Base-by-base conservation (phyloP, 2,888 invertebrate genomes). In the Microctonus aethiopoides region DNA sequence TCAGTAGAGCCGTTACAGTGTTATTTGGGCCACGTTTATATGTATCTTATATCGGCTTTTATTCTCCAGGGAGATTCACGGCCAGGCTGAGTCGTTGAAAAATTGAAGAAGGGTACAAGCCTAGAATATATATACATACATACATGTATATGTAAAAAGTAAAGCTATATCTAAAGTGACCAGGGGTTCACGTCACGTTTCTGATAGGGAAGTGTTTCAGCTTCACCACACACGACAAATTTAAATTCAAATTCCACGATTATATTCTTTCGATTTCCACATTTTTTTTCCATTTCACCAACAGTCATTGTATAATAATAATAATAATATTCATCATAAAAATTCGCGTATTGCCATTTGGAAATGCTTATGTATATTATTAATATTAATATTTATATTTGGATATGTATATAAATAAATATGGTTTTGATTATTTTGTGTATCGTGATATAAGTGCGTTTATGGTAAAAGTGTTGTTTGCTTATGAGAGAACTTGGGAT, bases 111-210 rank as follows among this genome's bases (percentile, higher is more conserved):
- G 56, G 41, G 56, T 56, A 13, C 26, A 56, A 56, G 36, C 36
- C 64, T 29, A 20, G 56, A 9, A 54, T 26, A 65, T 68, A 62
- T 63, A 63, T 16, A 29, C 7, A 29, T 29, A 29, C 29, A 3
- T 29, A 3, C n/a, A n/a, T n/a, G n/a, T n/a, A n/a, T n/a, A n/a
- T n/a, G n/a, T 24, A 10, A 59, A 29, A 57, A 39, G 56, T 46
- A 82, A 81, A 84, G 84, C 83, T 83, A 83, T 84, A 84, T 83
- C 79, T 77, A 77, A 81, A 82, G 83, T 84, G 85, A 85, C 84
- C 85, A 84, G 78, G 81, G 80, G 81, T 77, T 75, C 74, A 64
- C 74, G 69, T 72, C 51, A 62, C 34, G 32, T 79, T 81, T 79
- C 80, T 29, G 6, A 20, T 20, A 36, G 36, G 1, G 54, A 80